These are phyloP conservation scores for Stegastes partitus DNA, from an alignment of 2,113 vertebrate genomes.

Conservation along the genomic window DNA sequence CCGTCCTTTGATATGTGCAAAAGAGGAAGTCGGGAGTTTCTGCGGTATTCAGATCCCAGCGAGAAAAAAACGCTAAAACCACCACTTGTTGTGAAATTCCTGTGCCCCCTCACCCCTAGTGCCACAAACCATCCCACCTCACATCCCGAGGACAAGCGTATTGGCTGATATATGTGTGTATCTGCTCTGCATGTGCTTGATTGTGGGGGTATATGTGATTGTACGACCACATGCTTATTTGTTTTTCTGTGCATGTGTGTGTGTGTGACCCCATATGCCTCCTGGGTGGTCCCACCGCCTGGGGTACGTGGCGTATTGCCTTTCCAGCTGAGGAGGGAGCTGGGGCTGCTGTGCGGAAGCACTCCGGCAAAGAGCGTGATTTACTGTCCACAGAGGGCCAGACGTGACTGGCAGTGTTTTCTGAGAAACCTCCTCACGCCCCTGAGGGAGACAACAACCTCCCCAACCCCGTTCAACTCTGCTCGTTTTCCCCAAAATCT, in stretches of 20 bases:
- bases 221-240: conserved; percentile 46
- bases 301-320: conserved; percentile 68
- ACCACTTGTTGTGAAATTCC: conserved; percentile 73
- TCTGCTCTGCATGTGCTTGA: conserved; percentile 29
- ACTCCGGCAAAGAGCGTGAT: conserved; percentile 62
- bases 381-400: conserved; percentile 70
- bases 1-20: conserved; percentile 52
- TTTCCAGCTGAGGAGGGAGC: conserved; percentile 73
- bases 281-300: conserved; percentile 76
- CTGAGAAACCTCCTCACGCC: conserved; percentile 59
- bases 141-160: conserved; percentile 51
- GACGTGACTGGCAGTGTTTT: conserved; percentile 74
- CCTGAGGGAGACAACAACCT: conserved; percentile 61
- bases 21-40: conserved; percentile 75
- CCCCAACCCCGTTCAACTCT: conserved; percentile 40
- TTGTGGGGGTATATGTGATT: conserved; percentile 40
- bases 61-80: conserved; percentile 73
- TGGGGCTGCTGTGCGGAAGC: conserved; percentile 67
- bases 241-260: conserved; percentile 48
- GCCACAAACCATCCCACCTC: conserved; percentile 61
- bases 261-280: conserved; percentile 56
- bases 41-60: conserved; percentile 62
- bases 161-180: conserved; percentile 33
- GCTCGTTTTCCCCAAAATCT: conserved; percentile 16
- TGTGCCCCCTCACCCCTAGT: conserved; percentile 51